Base-by-base conservation (phyloP, 2,113 vertebrate species). In the Brachypteracias leptosomus region DNA sequence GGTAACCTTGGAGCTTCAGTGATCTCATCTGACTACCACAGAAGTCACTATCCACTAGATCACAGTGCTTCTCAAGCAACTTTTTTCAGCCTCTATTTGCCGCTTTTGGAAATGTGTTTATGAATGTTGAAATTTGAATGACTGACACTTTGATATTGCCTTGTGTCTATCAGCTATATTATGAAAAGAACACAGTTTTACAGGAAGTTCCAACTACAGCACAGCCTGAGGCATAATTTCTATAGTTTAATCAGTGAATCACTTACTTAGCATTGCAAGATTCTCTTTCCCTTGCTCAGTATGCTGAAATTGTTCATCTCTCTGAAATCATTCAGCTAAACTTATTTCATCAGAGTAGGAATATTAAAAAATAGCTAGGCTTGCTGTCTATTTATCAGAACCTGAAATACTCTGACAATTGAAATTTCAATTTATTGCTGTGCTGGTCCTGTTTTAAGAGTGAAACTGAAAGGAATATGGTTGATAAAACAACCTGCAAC, bases 401-500 rank as follows among this genome's bases (percentile, higher is more conserved):
- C 21, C 29, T 82, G 70, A 96, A 58, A 93, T 46, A 76, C 21
- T 77, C 75, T 80, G 75, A 94, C 76, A 94, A 79, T 58, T 78
- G 75, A 94, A 90, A 49, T 62, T 89, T 88, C 70, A 85, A 86
- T 95, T 95, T 94, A 92, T 95, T 95, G 46, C 35, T 83, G 61
- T 59, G 19, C 61, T 36, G 3, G 31, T 61, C 57, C 59, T 68
- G 52, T 85, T 73, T 54, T 76, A 88, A 46, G 61, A 91, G 51
- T 35, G 91, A 83, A 94, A 93, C 85, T 96, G 81, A 97, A 92
- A 85, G 81, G 16, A 35, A 59, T 47, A 88, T 16, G 75, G 52
- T 59, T 95, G 62, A 94, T 61, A 95, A 94, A 93, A 85, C 31
- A 90, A 93, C 89, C 20, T 87, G 78, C 59, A 90, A 91, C 67